Evolutionary conservation across 30 jellyfish, hydroid and myxozoan genomes (phyloP).

Genomic region (Morbakka virulenta): DNA sequence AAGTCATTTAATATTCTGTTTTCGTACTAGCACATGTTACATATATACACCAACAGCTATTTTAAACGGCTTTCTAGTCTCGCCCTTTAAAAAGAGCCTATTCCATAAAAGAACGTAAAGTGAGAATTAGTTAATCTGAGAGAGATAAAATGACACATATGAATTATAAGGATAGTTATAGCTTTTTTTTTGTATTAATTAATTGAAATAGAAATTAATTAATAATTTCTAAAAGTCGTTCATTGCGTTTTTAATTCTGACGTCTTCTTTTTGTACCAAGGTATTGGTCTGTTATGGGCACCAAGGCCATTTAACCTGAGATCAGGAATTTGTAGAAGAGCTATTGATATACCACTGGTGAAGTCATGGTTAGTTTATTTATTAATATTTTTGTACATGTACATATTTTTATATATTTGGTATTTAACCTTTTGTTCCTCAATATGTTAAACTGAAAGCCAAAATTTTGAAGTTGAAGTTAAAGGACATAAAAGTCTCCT

Average conservation of each 20-base stretch:
- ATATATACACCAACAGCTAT: no score
- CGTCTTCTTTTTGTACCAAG: constrained; percentile 53
- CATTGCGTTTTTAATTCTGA: not conserved
- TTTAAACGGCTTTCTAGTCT: not conserved
- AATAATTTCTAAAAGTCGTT: not conserved
- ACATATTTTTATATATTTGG: not conserved
- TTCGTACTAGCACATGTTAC: no score
- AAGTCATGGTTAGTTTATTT: constrained; percentile 73
- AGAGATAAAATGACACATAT: no score
- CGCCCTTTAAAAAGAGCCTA: not conserved
- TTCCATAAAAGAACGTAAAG: no score
- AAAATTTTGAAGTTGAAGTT: not conserved
- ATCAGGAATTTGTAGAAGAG: constrained; percentile 92
- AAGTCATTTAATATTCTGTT: not conserved
- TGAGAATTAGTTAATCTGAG: no score
- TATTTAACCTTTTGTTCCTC: no score
- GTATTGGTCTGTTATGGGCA: constrained; percentile 96
- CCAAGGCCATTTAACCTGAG: constrained; percentile 95
- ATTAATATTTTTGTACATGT: not conserved
- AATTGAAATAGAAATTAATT: no score
- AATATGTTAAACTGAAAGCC: no score
- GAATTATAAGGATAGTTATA: no score
- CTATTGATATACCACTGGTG: constrained; percentile 95
- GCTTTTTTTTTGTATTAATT: no score
- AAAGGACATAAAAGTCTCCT: no score